These are phyloP conservation scores for Anniella stebbinsi DNA, from an alignment of 2,797 vertebrate species.

Conservation along the genomic window DNA sequence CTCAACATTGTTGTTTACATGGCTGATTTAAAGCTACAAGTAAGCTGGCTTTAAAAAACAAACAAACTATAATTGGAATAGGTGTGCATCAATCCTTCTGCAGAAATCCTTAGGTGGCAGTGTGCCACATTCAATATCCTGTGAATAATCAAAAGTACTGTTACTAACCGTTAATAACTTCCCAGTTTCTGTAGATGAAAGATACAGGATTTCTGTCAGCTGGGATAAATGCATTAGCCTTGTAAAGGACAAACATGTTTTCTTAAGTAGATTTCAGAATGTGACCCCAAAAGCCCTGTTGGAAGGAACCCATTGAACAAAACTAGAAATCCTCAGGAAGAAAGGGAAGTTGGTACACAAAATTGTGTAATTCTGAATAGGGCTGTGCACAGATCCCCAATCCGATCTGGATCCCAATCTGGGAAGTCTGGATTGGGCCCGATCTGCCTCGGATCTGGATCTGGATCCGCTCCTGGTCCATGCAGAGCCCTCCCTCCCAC, in stretches of 20 bases:
- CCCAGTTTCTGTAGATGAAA: constrained; percentile 8
- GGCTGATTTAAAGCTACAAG: background rate
- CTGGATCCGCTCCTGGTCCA: too few species aligned
- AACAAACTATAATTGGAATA: background rate
- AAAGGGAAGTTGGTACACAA: too few species aligned
- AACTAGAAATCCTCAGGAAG: background rate
- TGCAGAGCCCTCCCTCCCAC: too few species aligned
- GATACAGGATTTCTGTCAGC: background rate
- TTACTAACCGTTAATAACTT: background rate
- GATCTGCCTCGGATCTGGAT: too few species aligned
- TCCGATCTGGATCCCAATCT: too few species aligned
- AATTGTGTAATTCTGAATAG: background rate
- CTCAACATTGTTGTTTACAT: background rate
- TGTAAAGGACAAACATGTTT: background rate
- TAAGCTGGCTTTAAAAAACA: background rate
- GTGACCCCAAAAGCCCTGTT: background rate
- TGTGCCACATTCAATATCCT: background rate
- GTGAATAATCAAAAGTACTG: background rate
- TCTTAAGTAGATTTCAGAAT: background rate
- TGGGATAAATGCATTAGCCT: constrained; percentile 1
- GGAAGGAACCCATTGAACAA: background rate
- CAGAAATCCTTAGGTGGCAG: background rate
- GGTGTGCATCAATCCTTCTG: background rate
- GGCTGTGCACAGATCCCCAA: too few species aligned
- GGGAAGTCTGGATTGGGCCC: too few species aligned